Percentiles rank a stretch among this genome's conserved stretches.
Evolutionary conservation across 1,140 invertebrate species (phyloP).

Genomic region (Vollenhovia emeryi): DNA sequence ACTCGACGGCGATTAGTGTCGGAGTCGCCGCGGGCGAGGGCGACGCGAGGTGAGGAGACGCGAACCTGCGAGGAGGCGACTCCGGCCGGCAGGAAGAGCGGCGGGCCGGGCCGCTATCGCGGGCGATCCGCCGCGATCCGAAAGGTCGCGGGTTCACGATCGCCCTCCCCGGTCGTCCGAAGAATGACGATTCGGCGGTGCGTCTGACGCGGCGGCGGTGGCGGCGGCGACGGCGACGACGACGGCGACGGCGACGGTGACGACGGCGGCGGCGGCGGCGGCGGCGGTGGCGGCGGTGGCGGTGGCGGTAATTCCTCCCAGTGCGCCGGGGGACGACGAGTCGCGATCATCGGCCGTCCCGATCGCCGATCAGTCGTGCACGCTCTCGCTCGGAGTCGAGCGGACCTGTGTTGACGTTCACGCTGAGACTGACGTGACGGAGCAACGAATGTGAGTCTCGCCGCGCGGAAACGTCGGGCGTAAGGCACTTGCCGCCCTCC

Average conservation of each 20-base stretch:
- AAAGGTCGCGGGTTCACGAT: conserved; percentile 71
- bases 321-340: conserved; percentile 31
- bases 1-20: too few relatives aligned
- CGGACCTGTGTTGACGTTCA: not conserved
- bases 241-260: not conserved
- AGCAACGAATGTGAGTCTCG: not conserved
- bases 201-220: conserved; percentile 43
- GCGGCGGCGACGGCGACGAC: not conserved
- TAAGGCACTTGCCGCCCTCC: not conserved
- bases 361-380: not conserved
- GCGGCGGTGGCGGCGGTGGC: not conserved
- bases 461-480: not conserved
- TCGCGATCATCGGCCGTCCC: conserved; percentile 1
- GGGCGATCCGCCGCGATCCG: conserved; percentile 14
- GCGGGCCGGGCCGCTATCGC: conserved; percentile 24
- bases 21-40: too few relatives aligned
- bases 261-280: not conserved
- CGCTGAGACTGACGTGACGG: not conserved
- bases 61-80: not conserved
- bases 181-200: conserved; percentile 60
- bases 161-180: conserved; percentile 15
- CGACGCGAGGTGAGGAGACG: not conserved
- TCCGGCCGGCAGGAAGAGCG: conserved; percentile 14
- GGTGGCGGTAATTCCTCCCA: not conserved
- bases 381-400: not conserved